Conservation (phyloP, 2,797 vertebrate species). For the Alectoris magna region DNA sequence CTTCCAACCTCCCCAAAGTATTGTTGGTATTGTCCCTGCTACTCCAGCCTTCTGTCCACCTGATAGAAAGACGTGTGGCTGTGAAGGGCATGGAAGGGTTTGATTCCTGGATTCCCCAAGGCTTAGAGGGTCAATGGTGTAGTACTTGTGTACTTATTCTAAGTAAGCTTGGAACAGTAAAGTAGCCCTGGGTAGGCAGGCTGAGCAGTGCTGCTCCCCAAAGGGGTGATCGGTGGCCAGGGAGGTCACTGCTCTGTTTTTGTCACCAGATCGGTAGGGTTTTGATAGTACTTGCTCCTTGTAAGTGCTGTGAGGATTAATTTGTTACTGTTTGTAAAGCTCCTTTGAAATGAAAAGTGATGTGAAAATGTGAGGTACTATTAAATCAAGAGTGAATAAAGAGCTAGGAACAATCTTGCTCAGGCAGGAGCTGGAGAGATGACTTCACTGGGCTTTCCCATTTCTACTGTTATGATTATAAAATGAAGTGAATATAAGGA, state of each 20-base stretch:
- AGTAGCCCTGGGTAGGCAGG: neutral
- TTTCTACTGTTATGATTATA: conserved; percentile 1
- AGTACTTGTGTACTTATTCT: neutral
- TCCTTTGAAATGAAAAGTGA: conserved; percentile 28
- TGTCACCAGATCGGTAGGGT: neutral
- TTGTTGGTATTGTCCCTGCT: neutral
- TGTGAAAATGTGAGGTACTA: conserved; percentile 15
- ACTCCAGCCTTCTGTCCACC: neutral
- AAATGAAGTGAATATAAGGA: conserved; percentile 12
- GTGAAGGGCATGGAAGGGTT: neutral
- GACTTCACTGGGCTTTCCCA: neutral
- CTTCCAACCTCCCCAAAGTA: neutral
- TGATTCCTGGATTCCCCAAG: neutral
- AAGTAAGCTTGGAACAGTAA: neutral
- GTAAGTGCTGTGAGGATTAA: conserved; percentile 7
- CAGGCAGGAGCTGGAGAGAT: conserved; percentile 19
- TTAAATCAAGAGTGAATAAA: conserved; percentile 14
- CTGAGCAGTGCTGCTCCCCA: neutral
- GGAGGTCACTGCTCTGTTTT: neutral
- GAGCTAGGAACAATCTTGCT: neutral
- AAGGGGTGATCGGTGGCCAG: accelerated
- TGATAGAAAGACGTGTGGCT: neutral
- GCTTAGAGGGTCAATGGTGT: neutral
- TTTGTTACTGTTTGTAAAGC: conserved; percentile 11
- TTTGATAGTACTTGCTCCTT: neutral